Conservation (phyloP, 2,113 vertebrate genomes). For the Salvator merianae region DNA sequence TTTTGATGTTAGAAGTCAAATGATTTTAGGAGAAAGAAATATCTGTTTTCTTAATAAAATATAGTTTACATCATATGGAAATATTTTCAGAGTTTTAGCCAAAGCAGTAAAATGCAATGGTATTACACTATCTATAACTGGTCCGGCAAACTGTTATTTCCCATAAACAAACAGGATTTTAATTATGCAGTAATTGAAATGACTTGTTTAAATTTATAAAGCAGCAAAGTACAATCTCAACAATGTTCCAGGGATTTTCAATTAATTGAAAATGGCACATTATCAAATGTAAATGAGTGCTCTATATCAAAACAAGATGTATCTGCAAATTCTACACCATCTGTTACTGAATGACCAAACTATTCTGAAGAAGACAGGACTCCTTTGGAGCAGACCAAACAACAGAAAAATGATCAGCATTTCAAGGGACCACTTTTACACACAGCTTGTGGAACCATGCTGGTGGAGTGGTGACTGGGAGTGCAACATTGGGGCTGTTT, state of each 20-base stretch:
- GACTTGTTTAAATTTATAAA: conserved; percentile 17
- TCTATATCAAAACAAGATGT: neutral
- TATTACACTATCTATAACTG: neutral
- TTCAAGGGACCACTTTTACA: neutral
- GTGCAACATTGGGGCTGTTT: too few relatives aligned
- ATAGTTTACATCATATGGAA: neutral
- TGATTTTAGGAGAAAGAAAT: neutral
- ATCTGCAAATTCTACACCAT: neutral
- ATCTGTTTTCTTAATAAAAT: neutral
- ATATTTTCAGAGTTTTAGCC: neutral
- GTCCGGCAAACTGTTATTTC: neutral
- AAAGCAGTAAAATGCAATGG: neutral
- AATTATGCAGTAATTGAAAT: conserved; percentile 6
- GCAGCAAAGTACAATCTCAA: neutral
- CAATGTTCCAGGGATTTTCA: conserved; percentile 9
- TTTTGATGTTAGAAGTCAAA: conserved; percentile 3
- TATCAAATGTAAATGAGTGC: neutral
- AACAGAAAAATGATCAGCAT: neutral
- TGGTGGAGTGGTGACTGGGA: too few relatives aligned
- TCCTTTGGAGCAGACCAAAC: neutral
- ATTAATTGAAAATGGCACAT: conserved; percentile 5
- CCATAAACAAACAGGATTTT: neutral
- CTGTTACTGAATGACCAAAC: neutral
- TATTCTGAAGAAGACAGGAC: neutral
- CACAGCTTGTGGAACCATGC: neutral